Evolutionary conservation across 64 coral and sea anemone genomes (phyloP).

Genomic region (Astreopora myriophthalma): DNA sequence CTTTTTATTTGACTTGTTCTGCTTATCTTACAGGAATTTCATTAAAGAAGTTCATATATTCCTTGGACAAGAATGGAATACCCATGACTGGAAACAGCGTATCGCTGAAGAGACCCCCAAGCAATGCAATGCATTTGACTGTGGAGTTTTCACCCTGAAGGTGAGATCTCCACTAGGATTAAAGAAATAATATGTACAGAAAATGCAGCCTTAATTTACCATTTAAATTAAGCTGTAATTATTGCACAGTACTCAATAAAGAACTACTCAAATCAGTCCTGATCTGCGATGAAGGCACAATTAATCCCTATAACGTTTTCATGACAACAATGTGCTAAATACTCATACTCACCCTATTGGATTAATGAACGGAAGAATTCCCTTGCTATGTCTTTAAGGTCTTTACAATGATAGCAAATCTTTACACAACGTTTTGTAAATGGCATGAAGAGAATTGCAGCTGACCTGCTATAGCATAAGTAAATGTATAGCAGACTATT

Average conservation of each 20-base stretch:
- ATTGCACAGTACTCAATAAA: neutral
- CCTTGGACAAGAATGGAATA: neutral
- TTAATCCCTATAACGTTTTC: no score
- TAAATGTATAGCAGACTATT: neutral
- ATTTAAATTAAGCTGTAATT: neutral
- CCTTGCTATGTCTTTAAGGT: no score
- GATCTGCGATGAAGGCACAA: no score
- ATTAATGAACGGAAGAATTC: no score
- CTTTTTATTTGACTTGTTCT: neutral
- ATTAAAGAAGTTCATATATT: neutral
- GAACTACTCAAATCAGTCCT: no score
- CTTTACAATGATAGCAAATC: no score
- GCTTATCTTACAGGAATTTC: neutral
- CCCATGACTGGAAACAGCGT: neutral
- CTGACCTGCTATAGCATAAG: neutral
- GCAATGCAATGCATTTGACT: neutral
- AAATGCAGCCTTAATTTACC: no score
- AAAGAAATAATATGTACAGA: no score
- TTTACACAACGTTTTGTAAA: no score
- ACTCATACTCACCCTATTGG: no score
- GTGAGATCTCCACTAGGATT: neutral
- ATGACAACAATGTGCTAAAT: no score
- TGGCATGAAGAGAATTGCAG: no score
- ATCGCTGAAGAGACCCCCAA: slow-evolving; percentile 1
- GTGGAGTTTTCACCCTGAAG: neutral